Conservation (phyloP, 2,113 vertebrate genomes). For the Ginglymostoma cirratum region DNA sequence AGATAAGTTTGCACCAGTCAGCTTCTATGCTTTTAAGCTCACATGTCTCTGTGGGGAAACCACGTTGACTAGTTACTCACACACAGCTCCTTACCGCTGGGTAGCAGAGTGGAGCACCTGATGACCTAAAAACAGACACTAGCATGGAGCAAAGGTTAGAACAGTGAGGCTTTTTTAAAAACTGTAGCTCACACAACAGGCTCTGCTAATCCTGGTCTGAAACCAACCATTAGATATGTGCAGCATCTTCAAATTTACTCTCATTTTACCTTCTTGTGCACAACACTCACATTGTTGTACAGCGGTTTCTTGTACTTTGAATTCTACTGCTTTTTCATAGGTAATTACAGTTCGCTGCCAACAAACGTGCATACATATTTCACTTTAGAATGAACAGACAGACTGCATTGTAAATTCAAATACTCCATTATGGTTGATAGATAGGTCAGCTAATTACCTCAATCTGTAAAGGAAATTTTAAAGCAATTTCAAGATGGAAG, state of each 20-base stretch:
- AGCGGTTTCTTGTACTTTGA: not conserved
- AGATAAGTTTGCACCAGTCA: not conserved
- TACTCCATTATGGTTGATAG: not conserved
- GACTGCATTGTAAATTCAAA: not conserved
- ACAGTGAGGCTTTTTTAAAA: not conserved
- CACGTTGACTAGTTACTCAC: not conserved
- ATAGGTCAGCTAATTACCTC: not conserved
- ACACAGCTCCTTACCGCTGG: not conserved
- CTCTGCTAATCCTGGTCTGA: not conserved
- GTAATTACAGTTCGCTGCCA: not conserved
- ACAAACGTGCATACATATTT: not conserved
- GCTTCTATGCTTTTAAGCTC: not conserved
- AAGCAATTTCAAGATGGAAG: not conserved
- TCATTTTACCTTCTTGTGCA: not conserved
- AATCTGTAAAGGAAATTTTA: not conserved
- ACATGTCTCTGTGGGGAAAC: not conserved
- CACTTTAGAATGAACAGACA: not conserved
- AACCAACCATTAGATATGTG: not conserved
- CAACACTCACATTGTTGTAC: not conserved
- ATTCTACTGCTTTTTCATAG: not conserved
- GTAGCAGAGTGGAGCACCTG: not conserved
- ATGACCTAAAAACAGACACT: not conserved
- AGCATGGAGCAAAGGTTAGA: too few species aligned
- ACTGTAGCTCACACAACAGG: not conserved
- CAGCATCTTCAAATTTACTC: not conserved